A percentile compares a stretch with the other conserved stretches of the same genome.
phyloP scores from a whole-genome alignment of 2,888 invertebrate genomes.

The Drosophila sordidapex region DNA sequence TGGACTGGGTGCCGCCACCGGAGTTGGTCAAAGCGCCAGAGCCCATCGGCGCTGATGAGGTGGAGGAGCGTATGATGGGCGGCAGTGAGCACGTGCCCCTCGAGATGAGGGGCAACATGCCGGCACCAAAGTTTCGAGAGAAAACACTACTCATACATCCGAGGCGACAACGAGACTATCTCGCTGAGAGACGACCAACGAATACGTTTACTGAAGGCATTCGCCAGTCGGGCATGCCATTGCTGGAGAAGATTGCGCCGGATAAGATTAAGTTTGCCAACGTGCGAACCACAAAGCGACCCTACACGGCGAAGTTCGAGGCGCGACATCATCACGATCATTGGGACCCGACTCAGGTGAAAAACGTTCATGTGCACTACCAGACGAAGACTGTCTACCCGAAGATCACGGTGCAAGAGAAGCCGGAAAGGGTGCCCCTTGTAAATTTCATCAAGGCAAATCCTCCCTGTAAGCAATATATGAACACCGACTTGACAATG shows the following conservation, averaged over 20 bases:
- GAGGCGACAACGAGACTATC: conserved; percentile 74
- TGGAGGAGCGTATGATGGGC: conserved; percentile 24
- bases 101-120: conserved; percentile 80
- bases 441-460: conserved; percentile 72
- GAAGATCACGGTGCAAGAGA: conserved; percentile 53
- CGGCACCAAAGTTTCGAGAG: conserved; percentile 81
- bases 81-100: conserved; percentile 40
- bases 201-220: conserved; percentile 68
- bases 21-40: conserved; percentile 26
- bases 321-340: conserved; percentile 84
- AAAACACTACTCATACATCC: conserved; percentile 81
- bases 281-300: conserved; percentile 67
- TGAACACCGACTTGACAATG: conserved; percentile 71
- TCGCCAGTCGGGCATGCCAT: conserved; percentile 56
- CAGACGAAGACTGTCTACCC: conserved; percentile 72
- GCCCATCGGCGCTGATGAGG: background rate
- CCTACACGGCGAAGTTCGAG: conserved; percentile 75
- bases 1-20: conserved; percentile 82
- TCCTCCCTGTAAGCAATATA: conserved; percentile 69
- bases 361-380: conserved; percentile 80
- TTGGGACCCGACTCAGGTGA: conserved; percentile 79
- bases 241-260: conserved; percentile 64
- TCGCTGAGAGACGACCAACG: conserved; percentile 69
- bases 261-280: conserved; percentile 72
- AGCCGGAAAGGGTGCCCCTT: conserved; percentile 43